phyloP scores from a whole-genome alignment of 2,888 invertebrate genomes.

The Hydropsyche betteni region DNA sequence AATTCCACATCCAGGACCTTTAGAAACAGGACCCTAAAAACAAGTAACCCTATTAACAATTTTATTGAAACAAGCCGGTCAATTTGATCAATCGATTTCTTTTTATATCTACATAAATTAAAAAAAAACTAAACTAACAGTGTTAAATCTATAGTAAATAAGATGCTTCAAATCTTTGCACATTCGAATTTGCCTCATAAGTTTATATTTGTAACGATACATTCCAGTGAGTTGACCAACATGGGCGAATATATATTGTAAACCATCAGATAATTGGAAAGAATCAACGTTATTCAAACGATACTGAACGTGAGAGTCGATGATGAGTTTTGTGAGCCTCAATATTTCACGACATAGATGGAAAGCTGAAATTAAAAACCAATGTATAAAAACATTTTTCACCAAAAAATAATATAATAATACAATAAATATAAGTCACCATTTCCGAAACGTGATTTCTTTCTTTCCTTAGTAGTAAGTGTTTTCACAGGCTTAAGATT shows the following conservation, averaged over 20 bases:
- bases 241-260: constrained; percentile 99
- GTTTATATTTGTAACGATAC: constrained; percentile 98
- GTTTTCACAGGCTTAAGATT: constrained; percentile 99
- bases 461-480: constrained; percentile 98
- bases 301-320: constrained; percentile 99
- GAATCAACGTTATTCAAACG: constrained; percentile 99
- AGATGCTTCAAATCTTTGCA: constrained; percentile 99
- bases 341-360: constrained; percentile 99
- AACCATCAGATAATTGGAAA: constrained; percentile 96
- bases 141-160: constrained; percentile 98
- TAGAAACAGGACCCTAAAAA: constrained; percentile 91
- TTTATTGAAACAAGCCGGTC: constrained; percentile 25
- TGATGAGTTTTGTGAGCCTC: constrained; percentile 96
- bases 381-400: background rate
- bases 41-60: constrained; percentile 49
- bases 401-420: background rate
- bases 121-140: constrained; percentile 69
- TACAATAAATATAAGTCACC: constrained; percentile 64
- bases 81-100: background rate
- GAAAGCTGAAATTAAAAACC: constrained; percentile 75
- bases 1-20: constrained; percentile 98
- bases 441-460: constrained; percentile 97
- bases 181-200: constrained; percentile 99
- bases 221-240: constrained; percentile 99
- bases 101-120: background rate